phyloP scores from a whole-genome alignment of 2,113 vertebrate genomes.

The Aldabrachelys gigantea region DNA sequence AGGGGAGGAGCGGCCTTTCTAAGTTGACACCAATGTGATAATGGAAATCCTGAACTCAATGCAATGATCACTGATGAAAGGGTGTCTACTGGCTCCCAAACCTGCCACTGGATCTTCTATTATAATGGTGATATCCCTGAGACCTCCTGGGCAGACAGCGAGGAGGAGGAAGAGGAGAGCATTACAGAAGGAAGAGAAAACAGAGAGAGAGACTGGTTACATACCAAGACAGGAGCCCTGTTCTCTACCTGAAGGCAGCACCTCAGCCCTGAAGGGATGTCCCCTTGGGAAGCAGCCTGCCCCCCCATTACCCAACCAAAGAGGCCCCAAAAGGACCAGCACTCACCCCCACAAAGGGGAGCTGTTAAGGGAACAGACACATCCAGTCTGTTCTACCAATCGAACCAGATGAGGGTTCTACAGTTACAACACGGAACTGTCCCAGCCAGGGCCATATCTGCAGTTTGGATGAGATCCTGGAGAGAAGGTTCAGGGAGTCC shows the following conservation, averaged over 20 bases:
- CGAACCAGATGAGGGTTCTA: background rate
- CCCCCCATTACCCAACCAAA: background rate
- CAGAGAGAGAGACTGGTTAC: conserved; percentile 59
- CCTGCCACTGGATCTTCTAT: conserved; percentile 98
- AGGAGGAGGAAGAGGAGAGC: conserved; percentile 62
- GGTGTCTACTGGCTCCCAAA: conserved; percentile 81
- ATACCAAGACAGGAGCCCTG: conserved; percentile 8
- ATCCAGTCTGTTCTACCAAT: background rate
- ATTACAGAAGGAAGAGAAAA: conserved; percentile 58
- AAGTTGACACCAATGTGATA: conserved; percentile 70
- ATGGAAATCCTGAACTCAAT: conserved; percentile 61
- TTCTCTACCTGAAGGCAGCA: conserved; percentile 9
- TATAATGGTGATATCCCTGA: conserved; percentile 98
- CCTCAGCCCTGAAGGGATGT: background rate
- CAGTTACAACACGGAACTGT: background rate
- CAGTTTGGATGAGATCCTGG: background rate
- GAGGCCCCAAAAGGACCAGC: background rate
- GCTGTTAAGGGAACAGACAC: fast-evolving
- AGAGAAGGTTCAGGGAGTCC: background rate
- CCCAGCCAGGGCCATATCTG: background rate
- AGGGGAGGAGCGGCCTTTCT: background rate
- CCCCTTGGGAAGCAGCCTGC: background rate
- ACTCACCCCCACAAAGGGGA: background rate
- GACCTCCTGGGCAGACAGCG: conserved; percentile 81
- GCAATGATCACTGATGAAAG: conserved; percentile 52